A percentile compares a stretch with the other conserved stretches of the same genome.
Evolutionary conservation across 2,888 invertebrate species (phyloP).

Genomic region (Stictocephala bisonia): DNA sequence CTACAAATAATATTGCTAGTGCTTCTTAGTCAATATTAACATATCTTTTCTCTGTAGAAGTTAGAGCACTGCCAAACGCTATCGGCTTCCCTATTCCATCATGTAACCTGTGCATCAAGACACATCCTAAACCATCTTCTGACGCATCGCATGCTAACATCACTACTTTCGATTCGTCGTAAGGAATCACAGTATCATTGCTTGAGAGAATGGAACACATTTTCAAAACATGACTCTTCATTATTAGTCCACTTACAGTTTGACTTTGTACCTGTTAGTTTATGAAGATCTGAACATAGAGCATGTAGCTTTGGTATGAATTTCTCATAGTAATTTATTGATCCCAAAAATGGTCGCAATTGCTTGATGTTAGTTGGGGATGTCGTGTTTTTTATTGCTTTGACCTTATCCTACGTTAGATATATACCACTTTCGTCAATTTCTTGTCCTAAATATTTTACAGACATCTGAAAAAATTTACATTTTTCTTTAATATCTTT

Average conservation of each 20-base stretch:
- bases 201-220: not conserved
- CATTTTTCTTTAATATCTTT: constrained; percentile 1
- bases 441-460: constrained; percentile 14
- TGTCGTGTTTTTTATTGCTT: not conserved
- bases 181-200: not conserved
- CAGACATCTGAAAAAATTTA: not conserved
- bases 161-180: not conserved
- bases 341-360: not conserved
- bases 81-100: not conserved
- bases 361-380: not conserved
- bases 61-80: constrained; percentile 14
- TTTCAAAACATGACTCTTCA: not conserved
- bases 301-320: not conserved
- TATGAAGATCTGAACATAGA: not conserved
- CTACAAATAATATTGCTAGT: not conserved
- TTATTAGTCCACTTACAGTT: constrained; percentile 17
- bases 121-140: not conserved
- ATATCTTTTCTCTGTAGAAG: not conserved
- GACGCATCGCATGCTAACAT: not conserved
- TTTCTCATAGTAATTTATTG: not conserved
- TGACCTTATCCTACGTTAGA: not conserved
- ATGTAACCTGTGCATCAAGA: not conserved
- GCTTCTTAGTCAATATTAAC: constrained; percentile 14
- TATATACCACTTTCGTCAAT: constrained; percentile 17
- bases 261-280: constrained; percentile 3